Conservation (phyloP, 2,113 vertebrate genomes). For the Zosterops lateralis region DNA sequence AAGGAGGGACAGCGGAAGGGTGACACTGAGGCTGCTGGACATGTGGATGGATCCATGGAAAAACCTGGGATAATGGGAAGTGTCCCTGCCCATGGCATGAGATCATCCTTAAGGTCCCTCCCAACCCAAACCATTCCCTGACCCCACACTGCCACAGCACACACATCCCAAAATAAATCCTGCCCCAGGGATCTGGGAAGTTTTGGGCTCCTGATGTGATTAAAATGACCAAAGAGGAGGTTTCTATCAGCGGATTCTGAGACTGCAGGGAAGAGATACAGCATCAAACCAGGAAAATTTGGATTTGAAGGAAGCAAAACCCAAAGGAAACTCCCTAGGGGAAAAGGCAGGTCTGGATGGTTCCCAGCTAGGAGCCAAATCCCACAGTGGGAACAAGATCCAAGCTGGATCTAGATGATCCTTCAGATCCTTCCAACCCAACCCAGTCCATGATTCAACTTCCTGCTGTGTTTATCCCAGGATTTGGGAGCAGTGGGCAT, state of each 20-base stretch:
- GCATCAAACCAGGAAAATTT: background rate
- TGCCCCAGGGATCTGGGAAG: accelerated
- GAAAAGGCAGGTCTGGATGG: background rate
- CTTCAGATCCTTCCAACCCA: background rate
- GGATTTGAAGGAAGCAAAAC: background rate
- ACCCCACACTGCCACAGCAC: accelerated
- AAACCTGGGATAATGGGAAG: background rate
- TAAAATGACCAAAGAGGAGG: background rate
- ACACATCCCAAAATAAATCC: background rate
- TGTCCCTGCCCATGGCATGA: background rate
- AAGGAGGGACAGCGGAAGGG: background rate
- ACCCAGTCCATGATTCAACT: background rate
- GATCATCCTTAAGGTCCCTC: too few species aligned
- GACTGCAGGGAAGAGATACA: background rate
- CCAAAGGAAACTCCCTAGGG: background rate
- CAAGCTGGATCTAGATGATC: background rate
- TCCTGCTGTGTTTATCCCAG: background rate
- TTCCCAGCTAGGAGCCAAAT: background rate
- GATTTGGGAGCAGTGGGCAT: background rate
- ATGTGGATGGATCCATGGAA: background rate
- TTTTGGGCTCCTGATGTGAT: background rate
- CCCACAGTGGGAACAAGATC: background rate
- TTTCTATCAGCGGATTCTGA: accelerated
- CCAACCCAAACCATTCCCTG: background rate
- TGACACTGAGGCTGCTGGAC: background rate